These are phyloP conservation scores for Harmothoe impar DNA, from an alignment of 2,888 invertebrate genomes.

Conservation along the genomic window DNA sequence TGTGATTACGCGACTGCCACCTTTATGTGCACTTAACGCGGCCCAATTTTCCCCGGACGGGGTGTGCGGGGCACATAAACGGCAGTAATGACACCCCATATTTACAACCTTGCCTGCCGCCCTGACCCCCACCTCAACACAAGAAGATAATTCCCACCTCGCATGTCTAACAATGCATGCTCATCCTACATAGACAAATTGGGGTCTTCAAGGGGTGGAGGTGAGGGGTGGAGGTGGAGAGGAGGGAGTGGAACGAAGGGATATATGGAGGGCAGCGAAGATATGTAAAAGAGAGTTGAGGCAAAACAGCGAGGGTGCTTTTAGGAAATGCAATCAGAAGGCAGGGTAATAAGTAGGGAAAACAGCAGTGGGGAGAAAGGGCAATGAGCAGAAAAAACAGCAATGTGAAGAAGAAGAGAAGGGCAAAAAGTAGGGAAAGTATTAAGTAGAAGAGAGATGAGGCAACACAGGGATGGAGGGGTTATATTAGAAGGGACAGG, in stretches of 20 bases:
- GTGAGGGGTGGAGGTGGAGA: not conserved
- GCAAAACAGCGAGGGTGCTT: too few relatives aligned
- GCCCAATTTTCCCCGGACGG: not conserved
- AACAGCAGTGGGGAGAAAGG: too few relatives aligned
- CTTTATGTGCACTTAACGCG: constrained; percentile 26
- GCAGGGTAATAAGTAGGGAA: too few relatives aligned
- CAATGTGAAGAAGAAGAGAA: too few relatives aligned
- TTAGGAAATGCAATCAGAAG: too few relatives aligned
- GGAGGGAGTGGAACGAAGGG: not conserved
- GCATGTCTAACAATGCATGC: constrained; percentile 43
- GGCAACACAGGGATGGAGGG: too few relatives aligned
- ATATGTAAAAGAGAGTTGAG: too few relatives aligned
- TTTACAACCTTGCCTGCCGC: constrained; percentile 3
- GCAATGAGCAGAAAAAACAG: too few relatives aligned
- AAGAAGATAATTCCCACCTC: constrained; percentile 39
- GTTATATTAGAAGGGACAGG: too few relatives aligned
- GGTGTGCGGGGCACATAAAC: not conserved
- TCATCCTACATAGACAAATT: not conserved
- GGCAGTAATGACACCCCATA: constrained; percentile 37
- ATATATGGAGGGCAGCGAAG: too few relatives aligned
- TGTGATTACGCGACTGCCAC: not conserved
- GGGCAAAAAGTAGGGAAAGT: too few relatives aligned
- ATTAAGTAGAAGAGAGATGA: too few relatives aligned
- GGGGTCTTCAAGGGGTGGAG: constrained; percentile 7
- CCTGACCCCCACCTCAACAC: constrained; percentile 2